These are phyloP conservation scores for Poecilia picta DNA, from an alignment of 2,797 vertebrate species.

Conservation along the genomic window DNA sequence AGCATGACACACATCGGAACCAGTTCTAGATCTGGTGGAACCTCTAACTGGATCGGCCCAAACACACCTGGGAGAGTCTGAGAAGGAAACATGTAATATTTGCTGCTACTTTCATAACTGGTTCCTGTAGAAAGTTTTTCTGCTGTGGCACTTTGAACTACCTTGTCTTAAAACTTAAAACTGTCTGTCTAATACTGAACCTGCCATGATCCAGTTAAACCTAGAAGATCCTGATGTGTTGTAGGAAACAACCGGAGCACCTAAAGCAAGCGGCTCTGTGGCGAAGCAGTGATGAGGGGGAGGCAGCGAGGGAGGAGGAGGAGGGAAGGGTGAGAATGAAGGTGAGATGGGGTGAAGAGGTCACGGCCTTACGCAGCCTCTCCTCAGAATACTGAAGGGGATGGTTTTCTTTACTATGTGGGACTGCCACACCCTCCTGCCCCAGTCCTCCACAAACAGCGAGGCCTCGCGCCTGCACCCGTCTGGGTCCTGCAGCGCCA, in stretches of 20 bases:
- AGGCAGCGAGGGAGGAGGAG: background rate
- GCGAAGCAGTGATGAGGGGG: background rate
- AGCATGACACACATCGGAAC: background rate
- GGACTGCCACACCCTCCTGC: constrained; percentile 83
- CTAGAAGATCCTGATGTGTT: background rate
- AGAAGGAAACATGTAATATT: background rate
- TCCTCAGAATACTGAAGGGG: constrained; percentile 82
- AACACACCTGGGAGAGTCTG: background rate
- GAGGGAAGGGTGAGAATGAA: constrained; percentile 22
- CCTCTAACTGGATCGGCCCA: background rate
- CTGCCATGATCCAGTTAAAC: background rate
- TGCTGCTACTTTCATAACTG: too few species aligned
- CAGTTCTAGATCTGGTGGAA: background rate
- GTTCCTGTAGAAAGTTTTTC: too few species aligned
- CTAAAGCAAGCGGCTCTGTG: background rate
- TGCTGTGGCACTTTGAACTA: too few species aligned
- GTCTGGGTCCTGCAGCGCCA: constrained; percentile 79
- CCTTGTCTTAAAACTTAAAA: too few species aligned
- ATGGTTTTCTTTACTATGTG: constrained; percentile 85
- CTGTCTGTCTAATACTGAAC: too few species aligned
- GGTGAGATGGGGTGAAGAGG: constrained; percentile 30
- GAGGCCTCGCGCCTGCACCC: constrained; percentile 75
- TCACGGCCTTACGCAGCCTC: constrained; percentile 81
- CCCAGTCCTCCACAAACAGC: constrained; percentile 85
- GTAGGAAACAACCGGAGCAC: background rate